Evolutionary conservation across 2,113 vertebrate species (phyloP).

Genomic region (Hippotragus niger): DNA sequence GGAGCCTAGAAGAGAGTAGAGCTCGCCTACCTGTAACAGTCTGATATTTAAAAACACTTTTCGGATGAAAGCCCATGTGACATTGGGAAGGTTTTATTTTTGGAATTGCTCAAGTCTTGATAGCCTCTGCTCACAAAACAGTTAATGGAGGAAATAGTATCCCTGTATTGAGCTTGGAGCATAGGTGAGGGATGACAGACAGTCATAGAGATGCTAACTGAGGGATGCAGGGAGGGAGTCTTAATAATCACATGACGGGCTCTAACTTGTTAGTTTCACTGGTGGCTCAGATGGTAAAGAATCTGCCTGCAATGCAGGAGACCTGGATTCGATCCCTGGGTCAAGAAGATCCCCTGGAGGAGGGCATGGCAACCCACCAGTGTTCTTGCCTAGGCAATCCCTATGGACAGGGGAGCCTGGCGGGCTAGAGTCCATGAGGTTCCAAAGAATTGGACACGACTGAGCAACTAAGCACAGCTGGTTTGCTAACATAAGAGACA

Average conservation of each 20-base stretch:
- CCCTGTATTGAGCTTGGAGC: not conserved
- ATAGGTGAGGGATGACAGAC: not conserved
- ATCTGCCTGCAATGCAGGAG: accelerated
- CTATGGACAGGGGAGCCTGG: not conserved
- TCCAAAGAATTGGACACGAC: not conserved
- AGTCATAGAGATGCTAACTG: not conserved
- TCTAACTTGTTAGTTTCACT: not conserved
- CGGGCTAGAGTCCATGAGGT: not conserved
- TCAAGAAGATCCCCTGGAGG: not conserved
- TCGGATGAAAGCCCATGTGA: not conserved
- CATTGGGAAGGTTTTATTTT: not conserved
- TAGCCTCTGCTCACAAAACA: not conserved
- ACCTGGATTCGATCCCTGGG: not conserved
- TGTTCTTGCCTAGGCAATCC: not conserved
- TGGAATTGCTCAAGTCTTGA: not conserved
- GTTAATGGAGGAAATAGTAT: not conserved
- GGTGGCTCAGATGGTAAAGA: not conserved
- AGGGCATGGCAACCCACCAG: not conserved
- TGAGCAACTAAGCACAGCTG: not conserved
- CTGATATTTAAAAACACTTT: not conserved
- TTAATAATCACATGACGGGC: not conserved
- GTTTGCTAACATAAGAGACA: slow-evolving; percentile 1
- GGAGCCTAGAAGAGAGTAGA: not conserved
- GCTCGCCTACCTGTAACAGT: not conserved
- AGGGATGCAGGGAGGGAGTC: not conserved